Conservation (phyloP, 2,888 invertebrate species). For the Patella pellucida region DNA sequence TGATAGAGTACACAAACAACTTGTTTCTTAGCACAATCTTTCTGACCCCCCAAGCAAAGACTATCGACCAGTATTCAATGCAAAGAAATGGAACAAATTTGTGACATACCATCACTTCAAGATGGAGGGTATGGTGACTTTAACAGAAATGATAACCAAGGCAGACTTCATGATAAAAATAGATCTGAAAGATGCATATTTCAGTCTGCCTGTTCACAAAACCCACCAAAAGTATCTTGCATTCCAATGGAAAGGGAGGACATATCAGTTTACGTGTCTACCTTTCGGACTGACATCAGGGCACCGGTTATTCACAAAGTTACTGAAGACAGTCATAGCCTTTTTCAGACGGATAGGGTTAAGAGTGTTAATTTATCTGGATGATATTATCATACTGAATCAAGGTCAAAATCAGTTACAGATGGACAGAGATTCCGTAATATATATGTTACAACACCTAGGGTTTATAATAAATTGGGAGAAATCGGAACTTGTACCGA, state of each 20-base stretch:
- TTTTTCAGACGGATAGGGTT: conserved; percentile 23
- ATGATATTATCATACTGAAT: no score
- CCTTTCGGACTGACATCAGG: conserved; percentile 28
- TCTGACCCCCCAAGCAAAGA: conserved; percentile 6
- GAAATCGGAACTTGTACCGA: no score
- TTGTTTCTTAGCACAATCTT: conserved; percentile 4
- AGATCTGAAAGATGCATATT: conserved; percentile 31
- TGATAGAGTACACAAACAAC: no score
- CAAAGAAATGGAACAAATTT: conserved; percentile 16
- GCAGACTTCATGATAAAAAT: conserved; percentile 28
- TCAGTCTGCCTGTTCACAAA: conserved; percentile 21
- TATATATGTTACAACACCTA: no score
- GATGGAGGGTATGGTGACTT: conserved; percentile 16
- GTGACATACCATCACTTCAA: conserved; percentile 27
- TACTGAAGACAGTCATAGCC: conserved; percentile 25
- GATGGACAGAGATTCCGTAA: no score
- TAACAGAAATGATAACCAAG: conserved; percentile 11
- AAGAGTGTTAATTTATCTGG: no score
- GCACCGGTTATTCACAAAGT: conserved; percentile 22
- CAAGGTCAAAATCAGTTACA: no score
- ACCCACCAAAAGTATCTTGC: conserved; percentile 18
- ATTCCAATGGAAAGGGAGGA: conserved; percentile 22
- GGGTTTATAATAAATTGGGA: no score
- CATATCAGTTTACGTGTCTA: conserved; percentile 21
- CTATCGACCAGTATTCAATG: conserved; percentile 26